Evolutionary conservation across 2,888 invertebrate genomes (phyloP), one percentile per base, ranked within the genome.

Genomic region (Dryobota labecula): DNA sequence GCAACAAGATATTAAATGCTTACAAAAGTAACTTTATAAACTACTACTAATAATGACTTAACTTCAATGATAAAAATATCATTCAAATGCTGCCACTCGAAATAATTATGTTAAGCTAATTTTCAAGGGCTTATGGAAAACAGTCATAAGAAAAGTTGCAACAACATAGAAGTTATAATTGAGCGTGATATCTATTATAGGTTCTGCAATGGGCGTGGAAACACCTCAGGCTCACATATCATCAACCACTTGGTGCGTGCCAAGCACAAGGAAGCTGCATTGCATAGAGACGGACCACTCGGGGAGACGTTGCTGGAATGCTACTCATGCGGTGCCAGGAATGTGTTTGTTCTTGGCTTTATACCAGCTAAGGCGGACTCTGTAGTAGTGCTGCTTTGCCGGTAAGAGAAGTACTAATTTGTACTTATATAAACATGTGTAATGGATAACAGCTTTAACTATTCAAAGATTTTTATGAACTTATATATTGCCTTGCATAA

Each of bases 361-460:
- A 99, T 99, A 89, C 99, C 99, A 0, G 99, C 99, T 38, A 99
- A 99, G 94, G 99, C 99, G 1, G 99, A 99, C 94, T 99, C 99
- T 0, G 99, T 99, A 68, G 99, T 99, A 24, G 99, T 99, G 2
- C 95, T 99, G 68, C 96, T 99, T 6, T 99, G 99, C 91, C 97
- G 99, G 96, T 96, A 86, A 90, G 92, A 87, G 15, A 64, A 56
- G 18, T 3, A 30, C 47, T 49, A 8, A 62, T 56, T 61, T 18
- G 4, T 51, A 56, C 24, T 57, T 47, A 36, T 41, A 53, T 53
- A 72, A 54, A 70, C 15, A 56, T 38, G 1, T 60, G 8, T 43
- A 61, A 60, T 36, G 41, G 20, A 41, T 53, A 61, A 53, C n/a
- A 58, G 9, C 7, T 33, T 36, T 36, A 49, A n/a, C 4, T 49